These are phyloP conservation scores for Ranitomeya imitator DNA, from an alignment of 2,113 vertebrate genomes.

Conservation along the genomic window DNA sequence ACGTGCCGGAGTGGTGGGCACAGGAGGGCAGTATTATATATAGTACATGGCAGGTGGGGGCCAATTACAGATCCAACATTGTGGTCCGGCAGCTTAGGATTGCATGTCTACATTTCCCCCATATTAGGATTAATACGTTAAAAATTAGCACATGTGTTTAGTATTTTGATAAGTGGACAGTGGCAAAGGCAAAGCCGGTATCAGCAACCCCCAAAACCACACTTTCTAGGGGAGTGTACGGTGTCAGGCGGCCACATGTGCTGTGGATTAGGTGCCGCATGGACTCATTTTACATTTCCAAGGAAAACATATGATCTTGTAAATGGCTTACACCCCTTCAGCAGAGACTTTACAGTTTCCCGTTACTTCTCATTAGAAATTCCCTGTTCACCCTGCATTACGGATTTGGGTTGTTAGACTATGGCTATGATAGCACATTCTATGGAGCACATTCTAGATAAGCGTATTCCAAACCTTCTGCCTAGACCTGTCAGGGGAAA, in stretches of 20 bases:
- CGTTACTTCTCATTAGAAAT: background rate
- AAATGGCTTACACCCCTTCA: background rate
- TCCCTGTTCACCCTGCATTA: background rate
- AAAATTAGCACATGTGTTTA: background rate
- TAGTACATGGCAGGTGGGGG: background rate
- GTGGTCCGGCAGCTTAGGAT: background rate
- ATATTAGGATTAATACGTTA: background rate
- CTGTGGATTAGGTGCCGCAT: background rate
- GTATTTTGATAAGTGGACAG: background rate
- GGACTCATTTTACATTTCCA: background rate
- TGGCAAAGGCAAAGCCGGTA: background rate
- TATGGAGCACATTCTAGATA: conserved; percentile 16
- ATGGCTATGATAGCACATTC: conserved; percentile 7
- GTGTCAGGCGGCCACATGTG: conserved; percentile 1
- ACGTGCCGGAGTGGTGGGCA: background rate
- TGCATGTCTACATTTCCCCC: background rate
- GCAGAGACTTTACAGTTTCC: background rate
- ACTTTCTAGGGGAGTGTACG: conserved; percentile 27
- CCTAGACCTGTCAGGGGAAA: conserved; percentile 26
- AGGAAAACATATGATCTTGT: conserved; percentile 28
- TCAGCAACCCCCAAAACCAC: conserved; percentile 16
- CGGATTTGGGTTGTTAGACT: background rate
- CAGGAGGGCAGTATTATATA: background rate
- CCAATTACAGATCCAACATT: background rate
- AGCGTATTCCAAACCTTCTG: conserved; percentile 31